phyloP scores from a whole-genome alignment of 2,888 invertebrate species.

The Noctua janthina region DNA sequence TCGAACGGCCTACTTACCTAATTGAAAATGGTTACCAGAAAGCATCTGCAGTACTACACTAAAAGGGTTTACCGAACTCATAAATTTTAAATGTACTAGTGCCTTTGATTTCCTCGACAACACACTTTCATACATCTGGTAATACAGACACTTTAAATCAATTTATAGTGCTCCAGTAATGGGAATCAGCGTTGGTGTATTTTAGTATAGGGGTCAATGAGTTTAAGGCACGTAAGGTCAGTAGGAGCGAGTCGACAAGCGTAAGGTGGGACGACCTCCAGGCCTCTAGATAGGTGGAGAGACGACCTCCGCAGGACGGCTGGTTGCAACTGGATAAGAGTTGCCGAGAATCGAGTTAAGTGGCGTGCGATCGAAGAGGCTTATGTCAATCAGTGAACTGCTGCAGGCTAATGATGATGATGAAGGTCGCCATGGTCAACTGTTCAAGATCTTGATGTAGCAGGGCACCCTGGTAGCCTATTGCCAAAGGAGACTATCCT shows the following conservation, averaged over 20 bases:
- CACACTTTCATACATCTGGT: neutral
- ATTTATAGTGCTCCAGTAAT: neutral
- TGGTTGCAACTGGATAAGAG: neutral
- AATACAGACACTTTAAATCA: neutral
- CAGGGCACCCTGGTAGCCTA: neutral
- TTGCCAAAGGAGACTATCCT: neutral
- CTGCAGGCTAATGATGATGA: neutral
- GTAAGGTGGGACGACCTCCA: neutral
- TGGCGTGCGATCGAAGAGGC: neutral
- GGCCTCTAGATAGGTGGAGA: neutral
- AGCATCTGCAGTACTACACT: neutral
- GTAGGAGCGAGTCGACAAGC: neutral
- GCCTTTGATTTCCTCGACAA: neutral
- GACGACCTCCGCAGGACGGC: neutral
- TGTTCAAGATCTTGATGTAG: neutral
- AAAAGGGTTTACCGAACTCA: neutral
- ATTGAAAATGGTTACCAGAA: constrained; percentile 1
- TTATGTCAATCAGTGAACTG: neutral
- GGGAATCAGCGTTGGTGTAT: neutral
- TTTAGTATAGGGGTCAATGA: neutral
- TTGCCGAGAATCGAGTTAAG: neutral
- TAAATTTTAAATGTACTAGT: neutral
- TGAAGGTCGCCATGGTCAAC: neutral
- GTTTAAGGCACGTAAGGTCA: neutral
- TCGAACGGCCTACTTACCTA: neutral